Percentiles rank a stretch among this genome's conserved stretches.
Evolutionary conservation across 2,888 invertebrate species (phyloP).

Genomic region (Plagodis dolabraria): DNA sequence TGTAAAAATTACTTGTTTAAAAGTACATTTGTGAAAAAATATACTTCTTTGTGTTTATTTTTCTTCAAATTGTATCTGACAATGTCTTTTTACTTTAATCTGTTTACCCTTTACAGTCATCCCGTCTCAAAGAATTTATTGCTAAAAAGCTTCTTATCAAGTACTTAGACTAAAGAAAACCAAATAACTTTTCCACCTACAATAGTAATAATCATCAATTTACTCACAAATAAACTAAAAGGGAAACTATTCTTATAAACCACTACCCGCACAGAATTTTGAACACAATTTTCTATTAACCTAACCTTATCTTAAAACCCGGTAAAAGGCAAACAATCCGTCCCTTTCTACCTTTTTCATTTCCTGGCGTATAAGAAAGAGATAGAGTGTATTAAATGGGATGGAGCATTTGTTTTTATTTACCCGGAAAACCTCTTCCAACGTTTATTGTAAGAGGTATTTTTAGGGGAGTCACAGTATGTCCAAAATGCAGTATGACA

Average conservation of each 20-base stretch:
- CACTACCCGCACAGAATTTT: conserved; percentile 23
- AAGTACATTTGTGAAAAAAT: no score
- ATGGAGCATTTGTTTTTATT: conserved; percentile 52
- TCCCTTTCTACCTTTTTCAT: conserved; percentile 11
- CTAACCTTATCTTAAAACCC: conserved; percentile 12
- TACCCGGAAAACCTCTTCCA: conserved; percentile 39
- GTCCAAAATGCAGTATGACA: conserved; percentile 5
- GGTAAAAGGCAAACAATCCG: conserved; percentile 16
- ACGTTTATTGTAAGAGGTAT: conserved; percentile 35
- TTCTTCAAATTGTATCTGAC: no score
- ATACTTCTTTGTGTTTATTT: no score
- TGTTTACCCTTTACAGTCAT: no score
- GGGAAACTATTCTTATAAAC: conserved; percentile 11
- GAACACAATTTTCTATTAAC: conserved; percentile 28
- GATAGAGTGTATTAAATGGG: conserved; percentile 39
- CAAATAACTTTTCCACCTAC: conserved; percentile 2
- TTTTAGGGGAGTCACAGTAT: conserved; percentile 15
- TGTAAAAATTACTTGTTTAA: no score
- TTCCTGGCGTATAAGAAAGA: conserved; percentile 16
- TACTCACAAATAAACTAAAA: conserved; percentile 10
- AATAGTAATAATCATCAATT: conserved; percentile 7
- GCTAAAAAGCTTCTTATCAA: no score
- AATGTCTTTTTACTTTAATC: no score
- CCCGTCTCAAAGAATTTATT: no score
- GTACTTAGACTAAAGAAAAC: background rate